Evolutionary conservation across 2,888 invertebrate genomes (phyloP).

Genomic region (Melanotus villosus): DNA sequence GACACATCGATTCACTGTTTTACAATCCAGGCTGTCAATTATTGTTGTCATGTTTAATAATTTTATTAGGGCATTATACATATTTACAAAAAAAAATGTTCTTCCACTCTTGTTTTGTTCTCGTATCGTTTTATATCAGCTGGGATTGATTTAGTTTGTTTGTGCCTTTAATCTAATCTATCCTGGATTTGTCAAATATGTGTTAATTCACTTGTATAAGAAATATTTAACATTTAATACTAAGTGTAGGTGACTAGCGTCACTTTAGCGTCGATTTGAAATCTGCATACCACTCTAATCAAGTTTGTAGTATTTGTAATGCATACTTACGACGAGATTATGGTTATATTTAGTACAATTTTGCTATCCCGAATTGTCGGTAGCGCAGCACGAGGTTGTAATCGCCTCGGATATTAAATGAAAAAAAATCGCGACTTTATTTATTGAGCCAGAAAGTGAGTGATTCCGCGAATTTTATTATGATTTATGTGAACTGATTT

Average conservation of each 20-base stretch:
- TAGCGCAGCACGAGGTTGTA: slow-evolving; percentile 37
- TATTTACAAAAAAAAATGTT: slow-evolving; percentile 41
- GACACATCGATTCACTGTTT: slow-evolving; percentile 34
- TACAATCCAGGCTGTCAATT: slow-evolving; percentile 43
- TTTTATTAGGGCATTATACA: slow-evolving; percentile 49
- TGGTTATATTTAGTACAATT: slow-evolving; percentile 48
- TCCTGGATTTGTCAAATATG: slow-evolving; percentile 44
- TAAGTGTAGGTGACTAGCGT: slow-evolving; percentile 54
- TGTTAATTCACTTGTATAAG: slow-evolving; percentile 39
- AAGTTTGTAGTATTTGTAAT: slow-evolving; percentile 46
- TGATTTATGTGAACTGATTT: slow-evolving; percentile 36
- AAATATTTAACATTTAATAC: slow-evolving; percentile 51
- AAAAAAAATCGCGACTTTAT: slow-evolving; percentile 20
- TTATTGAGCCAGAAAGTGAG: slow-evolving; percentile 31
- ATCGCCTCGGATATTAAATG: not conserved
- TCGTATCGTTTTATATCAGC: slow-evolving; percentile 21
- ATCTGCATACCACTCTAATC: slow-evolving; percentile 48
- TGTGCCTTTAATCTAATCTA: slow-evolving; percentile 41
- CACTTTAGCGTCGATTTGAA: slow-evolving; percentile 51
- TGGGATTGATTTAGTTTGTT: slow-evolving; percentile 43
- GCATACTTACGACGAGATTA: slow-evolving; percentile 33
- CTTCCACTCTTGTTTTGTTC: slow-evolving; percentile 36
- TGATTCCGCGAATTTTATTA: slow-evolving; percentile 30
- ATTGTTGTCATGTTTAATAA: slow-evolving; percentile 34
- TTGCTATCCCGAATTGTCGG: slow-evolving; percentile 50